phyloP scores from a whole-genome alignment of 2,113 vertebrate species.

The Pseudonaja textilis region DNA sequence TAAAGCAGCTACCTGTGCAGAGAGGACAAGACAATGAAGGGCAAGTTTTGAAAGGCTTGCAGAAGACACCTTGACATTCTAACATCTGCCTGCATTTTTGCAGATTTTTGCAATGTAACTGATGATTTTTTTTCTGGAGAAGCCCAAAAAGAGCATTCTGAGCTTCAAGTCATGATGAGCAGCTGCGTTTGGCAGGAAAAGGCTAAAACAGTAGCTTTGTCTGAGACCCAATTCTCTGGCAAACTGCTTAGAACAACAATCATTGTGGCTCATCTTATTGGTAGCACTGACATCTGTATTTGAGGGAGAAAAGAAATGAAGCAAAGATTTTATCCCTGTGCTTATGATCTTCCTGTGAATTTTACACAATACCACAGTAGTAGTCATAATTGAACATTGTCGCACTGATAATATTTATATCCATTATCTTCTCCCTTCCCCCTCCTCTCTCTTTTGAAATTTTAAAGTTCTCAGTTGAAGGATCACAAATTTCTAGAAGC shows the following conservation, averaged over 20 bases:
- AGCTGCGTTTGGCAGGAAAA: slow-evolving; percentile 22
- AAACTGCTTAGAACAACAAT: not conserved
- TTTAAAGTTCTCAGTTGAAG: not conserved
- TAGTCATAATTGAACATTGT: not conserved
- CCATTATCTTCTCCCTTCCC: not conserved
- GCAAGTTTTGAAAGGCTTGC: not conserved
- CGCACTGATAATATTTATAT: not conserved
- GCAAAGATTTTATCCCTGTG: slow-evolving; percentile 18
- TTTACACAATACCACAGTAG: not conserved
- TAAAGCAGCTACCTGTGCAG: not conserved
- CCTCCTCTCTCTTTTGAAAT: not conserved
- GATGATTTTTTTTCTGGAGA: not conserved
- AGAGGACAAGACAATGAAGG: not conserved
- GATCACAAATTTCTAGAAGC: not conserved
- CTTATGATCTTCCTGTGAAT: not conserved
- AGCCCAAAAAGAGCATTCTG: rapidly evolving
- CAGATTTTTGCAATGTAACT: not conserved
- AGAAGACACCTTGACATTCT: not conserved
- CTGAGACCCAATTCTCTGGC: slow-evolving; percentile 36
- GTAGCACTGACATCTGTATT: slow-evolving; percentile 38
- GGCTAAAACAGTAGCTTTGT: not conserved
- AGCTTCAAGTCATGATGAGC: not conserved
- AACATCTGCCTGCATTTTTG: not conserved
- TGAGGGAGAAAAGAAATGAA: slow-evolving; percentile 34
- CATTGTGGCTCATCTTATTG: not conserved